phyloP scores from a whole-genome alignment of 64 coral and sea anemone species.

The Acropora tenuis region DNA sequence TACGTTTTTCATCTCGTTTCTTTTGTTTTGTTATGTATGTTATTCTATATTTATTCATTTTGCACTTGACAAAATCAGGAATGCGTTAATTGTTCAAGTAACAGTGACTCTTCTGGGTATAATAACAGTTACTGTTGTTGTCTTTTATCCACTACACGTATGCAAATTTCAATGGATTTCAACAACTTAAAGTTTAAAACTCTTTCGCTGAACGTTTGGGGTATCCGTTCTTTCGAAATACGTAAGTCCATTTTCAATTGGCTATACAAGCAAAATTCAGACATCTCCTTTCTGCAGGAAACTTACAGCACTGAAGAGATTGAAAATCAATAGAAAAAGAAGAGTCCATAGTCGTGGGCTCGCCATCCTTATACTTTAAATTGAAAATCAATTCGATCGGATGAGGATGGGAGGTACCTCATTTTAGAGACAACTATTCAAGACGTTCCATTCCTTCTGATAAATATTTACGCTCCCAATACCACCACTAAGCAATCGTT shows the following conservation, averaged over 20 bases:
- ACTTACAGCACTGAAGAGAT: too few species aligned
- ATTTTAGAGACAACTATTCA: too few species aligned
- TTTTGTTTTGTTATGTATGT: not conserved
- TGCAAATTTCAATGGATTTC: too few species aligned
- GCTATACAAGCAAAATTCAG: too few species aligned
- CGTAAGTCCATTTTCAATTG: too few species aligned
- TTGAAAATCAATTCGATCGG: not conserved
- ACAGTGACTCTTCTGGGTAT: not conserved
- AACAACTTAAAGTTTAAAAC: too few species aligned
- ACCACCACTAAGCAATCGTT: too few species aligned
- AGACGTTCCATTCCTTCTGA: not conserved
- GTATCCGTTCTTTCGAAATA: too few species aligned
- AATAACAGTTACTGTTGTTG: not conserved
- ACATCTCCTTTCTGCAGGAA: too few species aligned
- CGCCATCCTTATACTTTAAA: conserved; percentile 45
- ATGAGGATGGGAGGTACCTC: conserved; percentile 45
- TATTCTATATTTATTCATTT: not conserved
- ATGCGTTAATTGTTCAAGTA: not conserved
- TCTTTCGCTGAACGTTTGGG: too few species aligned
- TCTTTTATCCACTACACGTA: too few species aligned
- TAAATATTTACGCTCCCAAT: conserved; percentile 36
- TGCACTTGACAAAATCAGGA: not conserved
- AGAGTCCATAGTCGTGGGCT: conserved; percentile 32
- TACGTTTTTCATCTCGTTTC: conserved; percentile 1
- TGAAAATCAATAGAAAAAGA: too few species aligned